Evolutionary conservation across 2,113 vertebrate species (phyloP), one percentile per base, ranked within the genome.

Genomic region (Cryptoleucopteryx plumbea): DNA sequence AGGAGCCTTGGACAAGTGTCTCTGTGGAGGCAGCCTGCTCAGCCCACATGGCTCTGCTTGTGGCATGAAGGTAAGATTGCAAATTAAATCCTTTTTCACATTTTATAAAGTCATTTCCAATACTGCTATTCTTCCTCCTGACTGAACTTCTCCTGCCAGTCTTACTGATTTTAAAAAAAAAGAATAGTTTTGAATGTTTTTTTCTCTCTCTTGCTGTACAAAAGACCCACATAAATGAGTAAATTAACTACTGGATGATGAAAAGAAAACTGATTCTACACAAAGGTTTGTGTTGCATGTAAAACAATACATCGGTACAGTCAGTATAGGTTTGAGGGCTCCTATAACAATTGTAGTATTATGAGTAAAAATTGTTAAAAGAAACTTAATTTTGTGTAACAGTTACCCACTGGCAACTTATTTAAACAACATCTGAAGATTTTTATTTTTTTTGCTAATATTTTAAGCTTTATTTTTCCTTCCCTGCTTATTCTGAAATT

Each of bases 11-110:
- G 59, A 77, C 48, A 81, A 48, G 21, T 10, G 1, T 78, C 59
- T 48, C 75, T 79, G 47, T 48, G 20, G 63, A 93, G 38, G 36
- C 67, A 63, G 36, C 38, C 52, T 63, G 38, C 47, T 62, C 59
- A 56, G 55, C 47, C 25, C 32, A 40, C 21, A 7, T 22, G 17
- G 32, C n/a, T 71, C 70, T 43, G 38, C 38, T 85, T 11, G 7
- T 63, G 29, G 27, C 23, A 20, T 36, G 27, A 86, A 96, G 96
- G 96, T 97, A 94, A 96, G 93, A 66, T 17, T 89, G 29, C 52
- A 68, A 89, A 58, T 75, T 20, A 61, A 79, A 82, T 72, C 6
- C 3, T 48, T 93, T 85, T 68, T 82, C 31, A 38, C 8, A 6
- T 80, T 79, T 79, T 73, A 31, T 38, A 17, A 86, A 83, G 32